Conservation (phyloP, 2,797 vertebrate species). For the Halcyon leucocephala region DNA sequence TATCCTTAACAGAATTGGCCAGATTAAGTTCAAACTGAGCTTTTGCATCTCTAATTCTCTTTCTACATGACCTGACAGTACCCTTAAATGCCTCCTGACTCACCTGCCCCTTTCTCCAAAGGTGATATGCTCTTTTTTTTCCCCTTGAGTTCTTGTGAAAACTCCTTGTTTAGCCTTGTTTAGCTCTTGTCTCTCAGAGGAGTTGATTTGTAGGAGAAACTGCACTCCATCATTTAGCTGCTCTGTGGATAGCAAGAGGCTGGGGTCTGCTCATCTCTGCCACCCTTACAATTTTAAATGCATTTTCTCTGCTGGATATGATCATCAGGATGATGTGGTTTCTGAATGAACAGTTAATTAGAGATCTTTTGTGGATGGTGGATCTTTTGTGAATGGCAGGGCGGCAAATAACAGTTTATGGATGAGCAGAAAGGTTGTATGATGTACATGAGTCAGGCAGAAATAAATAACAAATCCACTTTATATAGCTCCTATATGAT, state of each 20-base stretch:
- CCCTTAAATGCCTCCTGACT: no score
- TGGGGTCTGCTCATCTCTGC: background rate
- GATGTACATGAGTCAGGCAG: background rate
- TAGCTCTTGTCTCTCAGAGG: background rate
- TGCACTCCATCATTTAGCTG: background rate
- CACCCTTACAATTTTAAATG: background rate
- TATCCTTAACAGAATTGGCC: no score
- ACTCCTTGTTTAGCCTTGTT: no score
- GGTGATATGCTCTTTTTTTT: no score
- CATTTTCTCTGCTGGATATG: background rate
- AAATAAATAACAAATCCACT: background rate
- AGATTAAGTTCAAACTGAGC: no score
- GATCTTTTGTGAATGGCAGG: background rate
- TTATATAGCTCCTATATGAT: background rate
- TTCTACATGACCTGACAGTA: no score
- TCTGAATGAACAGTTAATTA: background rate
- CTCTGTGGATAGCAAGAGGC: background rate
- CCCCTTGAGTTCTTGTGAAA: no score
- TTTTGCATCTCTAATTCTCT: no score
- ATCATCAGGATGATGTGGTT: background rate
- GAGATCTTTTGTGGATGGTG: background rate
- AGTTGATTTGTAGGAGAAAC: background rate
- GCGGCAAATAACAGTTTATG: background rate
- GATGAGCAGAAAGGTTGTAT: background rate
- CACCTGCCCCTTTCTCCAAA: no score